Percentiles rank a stretch among this genome's conserved stretches.
Conservation (phyloP, 2,797 vertebrate genomes). For the Malurus splendens region DNA sequence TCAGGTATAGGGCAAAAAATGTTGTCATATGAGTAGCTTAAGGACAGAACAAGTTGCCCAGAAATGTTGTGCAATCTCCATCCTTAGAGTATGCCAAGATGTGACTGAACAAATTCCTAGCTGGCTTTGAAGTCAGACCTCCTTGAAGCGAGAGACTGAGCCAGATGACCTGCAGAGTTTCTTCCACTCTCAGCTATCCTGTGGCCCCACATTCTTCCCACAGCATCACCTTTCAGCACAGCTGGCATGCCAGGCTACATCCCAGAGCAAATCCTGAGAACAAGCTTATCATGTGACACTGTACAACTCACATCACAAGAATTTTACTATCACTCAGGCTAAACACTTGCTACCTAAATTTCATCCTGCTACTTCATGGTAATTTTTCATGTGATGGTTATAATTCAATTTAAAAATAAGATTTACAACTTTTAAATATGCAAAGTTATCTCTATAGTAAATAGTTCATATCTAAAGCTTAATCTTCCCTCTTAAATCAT, state of each 20-base stretch:
- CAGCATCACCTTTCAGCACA: background rate
- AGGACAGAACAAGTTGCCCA: background rate
- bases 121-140: background rate
- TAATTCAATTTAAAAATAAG: background rate
- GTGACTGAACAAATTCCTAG: background rate
- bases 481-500: background rate
- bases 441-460: background rate
- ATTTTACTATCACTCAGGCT: background rate
- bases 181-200: background rate
- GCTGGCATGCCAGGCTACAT: background rate
- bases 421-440: background rate
- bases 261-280: background rate
- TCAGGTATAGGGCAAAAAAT: background rate
- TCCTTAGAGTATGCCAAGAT: background rate
- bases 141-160: background rate
- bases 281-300: rapidly evolving
- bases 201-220: background rate
- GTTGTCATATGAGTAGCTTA: background rate
- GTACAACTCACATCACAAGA: background rate
- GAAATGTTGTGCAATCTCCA: background rate
- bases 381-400: background rate
- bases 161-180: background rate
- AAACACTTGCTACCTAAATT: background rate
- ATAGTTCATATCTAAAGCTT: background rate
- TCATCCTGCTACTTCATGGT: background rate